These are phyloP conservation scores for Ditylenchus dipsaci DNA, from an alignment of 1,140 invertebrate genomes.

Conservation along the genomic window DNA sequence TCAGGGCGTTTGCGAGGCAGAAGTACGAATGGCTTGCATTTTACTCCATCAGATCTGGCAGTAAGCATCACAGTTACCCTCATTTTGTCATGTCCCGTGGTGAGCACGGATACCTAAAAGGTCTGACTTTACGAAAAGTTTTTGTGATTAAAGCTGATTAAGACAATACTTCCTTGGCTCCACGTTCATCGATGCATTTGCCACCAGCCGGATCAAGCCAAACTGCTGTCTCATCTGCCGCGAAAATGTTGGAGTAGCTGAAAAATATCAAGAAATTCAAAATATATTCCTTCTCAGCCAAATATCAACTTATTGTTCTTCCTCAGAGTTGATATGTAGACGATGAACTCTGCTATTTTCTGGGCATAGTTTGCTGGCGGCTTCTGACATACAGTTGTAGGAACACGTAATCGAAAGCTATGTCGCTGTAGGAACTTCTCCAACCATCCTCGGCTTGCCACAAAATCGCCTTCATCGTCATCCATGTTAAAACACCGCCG, in stretches of 20 bases:
- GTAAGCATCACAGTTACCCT: conserved; percentile 10
- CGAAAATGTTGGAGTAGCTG: too few species aligned
- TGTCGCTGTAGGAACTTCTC: not conserved
- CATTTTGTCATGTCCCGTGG: conserved; percentile 9
- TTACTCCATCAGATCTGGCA: too few species aligned
- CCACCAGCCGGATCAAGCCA: too few species aligned
- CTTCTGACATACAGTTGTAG: not conserved
- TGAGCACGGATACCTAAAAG: conserved; percentile 5
- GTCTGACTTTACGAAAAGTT: conserved; percentile 12
- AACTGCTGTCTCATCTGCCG: too few species aligned
- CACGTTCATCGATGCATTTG: too few species aligned
- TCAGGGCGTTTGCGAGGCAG: not conserved
- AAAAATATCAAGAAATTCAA: too few species aligned
- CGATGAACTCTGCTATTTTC: not conserved
- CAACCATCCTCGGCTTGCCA: not conserved
- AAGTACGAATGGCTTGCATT: conserved; percentile 1
- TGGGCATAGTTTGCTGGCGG: not conserved
- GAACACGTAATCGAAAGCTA: not conserved
- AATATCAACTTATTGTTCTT: not conserved
- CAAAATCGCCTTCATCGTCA: too few species aligned
- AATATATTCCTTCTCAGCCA: too few species aligned
- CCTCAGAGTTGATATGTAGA: not conserved
- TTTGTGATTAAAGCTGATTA: too few species aligned
- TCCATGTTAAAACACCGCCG: too few species aligned
- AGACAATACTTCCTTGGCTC: too few species aligned